Conservation (phyloP, 2,797 vertebrate genomes). For the Myotis daubentonii region DNA sequence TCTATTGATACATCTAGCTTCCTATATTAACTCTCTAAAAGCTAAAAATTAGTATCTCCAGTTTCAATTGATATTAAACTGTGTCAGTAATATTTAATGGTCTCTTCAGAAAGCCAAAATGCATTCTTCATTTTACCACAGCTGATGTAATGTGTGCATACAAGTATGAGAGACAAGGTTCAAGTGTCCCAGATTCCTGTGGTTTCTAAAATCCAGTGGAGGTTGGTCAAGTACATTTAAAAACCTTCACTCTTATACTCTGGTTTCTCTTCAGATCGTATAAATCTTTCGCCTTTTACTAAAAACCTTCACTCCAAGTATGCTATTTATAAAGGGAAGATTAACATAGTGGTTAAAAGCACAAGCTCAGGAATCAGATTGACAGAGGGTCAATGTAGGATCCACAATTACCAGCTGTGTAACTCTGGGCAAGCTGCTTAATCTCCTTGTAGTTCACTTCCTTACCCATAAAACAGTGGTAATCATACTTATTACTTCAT, state of each 20-base stretch:
- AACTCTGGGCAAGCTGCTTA: background rate
- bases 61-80: background rate
- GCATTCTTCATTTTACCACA: background rate
- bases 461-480: background rate
- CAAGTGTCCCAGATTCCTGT: background rate
- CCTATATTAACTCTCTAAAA: background rate
- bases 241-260: background rate
- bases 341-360: background rate
- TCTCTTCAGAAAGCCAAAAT: slow-evolving; percentile 43
- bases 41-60: background rate
- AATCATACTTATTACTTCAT: background rate
- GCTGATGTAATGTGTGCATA: background rate
- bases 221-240: background rate
- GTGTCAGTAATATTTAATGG: background rate
- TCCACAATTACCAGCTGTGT: background rate
- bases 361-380: background rate
- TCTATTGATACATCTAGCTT: background rate
- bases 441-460: background rate
- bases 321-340: background rate
- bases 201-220: background rate
- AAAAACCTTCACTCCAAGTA: background rate
- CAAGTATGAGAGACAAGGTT: background rate
- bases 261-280: no score
- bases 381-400: slow-evolving; percentile 1
- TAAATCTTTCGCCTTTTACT: no score